Evolutionary conservation across 2,888 invertebrate genomes (phyloP).

Genomic region (Caenorhabditis becei): DNA sequence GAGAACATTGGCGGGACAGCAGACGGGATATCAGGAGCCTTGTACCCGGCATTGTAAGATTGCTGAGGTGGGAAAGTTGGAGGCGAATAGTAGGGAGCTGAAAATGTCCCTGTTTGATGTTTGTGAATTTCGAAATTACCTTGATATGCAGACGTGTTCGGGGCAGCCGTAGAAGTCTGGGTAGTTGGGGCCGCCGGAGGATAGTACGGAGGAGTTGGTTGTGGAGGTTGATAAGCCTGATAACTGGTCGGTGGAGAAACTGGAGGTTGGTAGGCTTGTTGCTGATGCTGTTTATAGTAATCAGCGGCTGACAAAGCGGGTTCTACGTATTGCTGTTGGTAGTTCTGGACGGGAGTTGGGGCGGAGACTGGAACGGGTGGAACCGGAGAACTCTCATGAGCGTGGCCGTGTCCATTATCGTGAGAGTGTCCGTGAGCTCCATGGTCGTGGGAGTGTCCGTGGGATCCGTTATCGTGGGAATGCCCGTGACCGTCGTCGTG

Average conservation of each 20-base stretch:
- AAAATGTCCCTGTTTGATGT: too few relatives aligned
- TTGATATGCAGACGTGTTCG: conserved; percentile 42
- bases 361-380: conserved; percentile 34
- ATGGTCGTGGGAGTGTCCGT: conserved; percentile 46
- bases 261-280: conserved; percentile 36
- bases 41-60: conserved; percentile 32
- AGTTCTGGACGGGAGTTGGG: conserved; percentile 17
- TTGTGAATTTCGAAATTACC: too few relatives aligned
- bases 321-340: conserved; percentile 34
- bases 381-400: conserved; percentile 56
- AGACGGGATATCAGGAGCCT: conserved; percentile 59
- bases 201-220: conserved; percentile 34
- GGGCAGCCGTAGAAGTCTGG: conserved; percentile 8
- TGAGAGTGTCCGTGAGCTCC: conserved; percentile 59
- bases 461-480: conserved; percentile 31
- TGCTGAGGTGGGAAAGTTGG: conserved; percentile 43
- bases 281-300: conserved; percentile 39
- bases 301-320: conserved; percentile 22
- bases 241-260: conserved; percentile 7
- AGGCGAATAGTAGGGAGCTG: conserved; percentile 50
- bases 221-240: conserved; percentile 54
- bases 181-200: conserved; percentile 31
- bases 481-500: conserved; percentile 39
- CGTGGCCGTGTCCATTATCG: conserved; percentile 52
- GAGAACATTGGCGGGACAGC: conserved; percentile 63